Percentiles rank a stretch among this genome's conserved stretches.
phyloP scores from a whole-genome alignment of 2,888 invertebrate species.

The Oscheius onirici region DNA sequence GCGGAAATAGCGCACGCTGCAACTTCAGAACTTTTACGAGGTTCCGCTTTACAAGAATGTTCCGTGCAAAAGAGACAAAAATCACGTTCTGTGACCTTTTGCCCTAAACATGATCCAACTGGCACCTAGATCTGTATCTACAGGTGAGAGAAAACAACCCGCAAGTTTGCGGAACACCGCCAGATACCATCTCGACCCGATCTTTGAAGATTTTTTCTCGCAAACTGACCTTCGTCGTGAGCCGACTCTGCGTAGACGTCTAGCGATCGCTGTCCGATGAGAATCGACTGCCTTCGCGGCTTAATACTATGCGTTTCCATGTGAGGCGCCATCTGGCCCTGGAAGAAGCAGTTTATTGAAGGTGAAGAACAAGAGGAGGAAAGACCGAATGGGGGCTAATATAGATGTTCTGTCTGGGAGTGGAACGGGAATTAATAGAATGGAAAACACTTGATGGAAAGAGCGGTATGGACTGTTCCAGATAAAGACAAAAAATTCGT shows the following conservation, averaged over 20 bases:
- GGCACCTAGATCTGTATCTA: neutral
- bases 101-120: neutral
- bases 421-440: neutral
- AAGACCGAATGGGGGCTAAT: neutral
- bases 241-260: slow-evolving; percentile 60
- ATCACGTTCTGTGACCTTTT: neutral
- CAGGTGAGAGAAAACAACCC: neutral
- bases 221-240: slow-evolving; percentile 12
- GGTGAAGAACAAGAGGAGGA: neutral
- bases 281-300: slow-evolving; percentile 62
- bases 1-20: too few relatives aligned
- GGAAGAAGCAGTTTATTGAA: neutral
- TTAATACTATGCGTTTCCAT: slow-evolving; percentile 34
- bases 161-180: neutral
- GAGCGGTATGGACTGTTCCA: neutral
- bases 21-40: neutral
- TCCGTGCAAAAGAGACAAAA: neutral
- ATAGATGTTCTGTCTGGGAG: neutral
- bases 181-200: neutral
- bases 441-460: neutral
- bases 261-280: slow-evolving; percentile 67
- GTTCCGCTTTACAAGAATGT: neutral
- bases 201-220: neutral
- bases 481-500: neutral
- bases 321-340: slow-evolving; percentile 13